Percentiles rank a stretch among this genome's conserved stretches.
These are phyloP conservation scores for Psylliodes chrysocephalus DNA, from an alignment of 2,888 invertebrate genomes.

Conservation along the genomic window DNA sequence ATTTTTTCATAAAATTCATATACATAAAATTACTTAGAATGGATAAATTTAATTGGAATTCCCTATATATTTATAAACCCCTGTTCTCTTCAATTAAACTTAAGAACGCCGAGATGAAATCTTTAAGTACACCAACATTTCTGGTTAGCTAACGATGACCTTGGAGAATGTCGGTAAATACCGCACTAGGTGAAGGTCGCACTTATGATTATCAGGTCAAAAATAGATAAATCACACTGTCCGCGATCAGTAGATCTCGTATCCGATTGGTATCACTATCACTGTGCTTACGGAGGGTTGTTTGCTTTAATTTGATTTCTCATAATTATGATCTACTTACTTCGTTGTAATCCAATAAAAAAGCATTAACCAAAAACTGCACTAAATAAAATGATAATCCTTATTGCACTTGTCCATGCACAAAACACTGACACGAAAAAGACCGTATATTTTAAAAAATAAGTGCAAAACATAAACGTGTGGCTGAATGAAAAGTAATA, in stretches of 20 bases:
- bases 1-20: too few relatives aligned
- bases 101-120: not conserved
- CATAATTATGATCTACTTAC: conserved; percentile 36
- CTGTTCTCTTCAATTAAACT: too few relatives aligned
- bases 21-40: too few relatives aligned
- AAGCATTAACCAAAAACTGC: conserved; percentile 31
- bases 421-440: conserved; percentile 46
- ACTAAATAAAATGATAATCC: conserved; percentile 32
- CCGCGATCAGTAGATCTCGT: conserved; percentile 1
- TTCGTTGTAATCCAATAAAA: conserved; percentile 34
- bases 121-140: conserved; percentile 1
- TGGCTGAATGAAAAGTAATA: conserved; percentile 61
- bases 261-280: conserved; percentile 13
- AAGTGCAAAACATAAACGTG: conserved; percentile 41
- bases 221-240: not conserved
- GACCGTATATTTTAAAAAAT: conserved; percentile 33
- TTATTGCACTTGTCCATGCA: conserved; percentile 34
- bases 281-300: conserved; percentile 19
- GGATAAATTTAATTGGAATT: too few relatives aligned
- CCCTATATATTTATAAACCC: too few relatives aligned
- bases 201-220: not conserved
- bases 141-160: conserved; percentile 16
- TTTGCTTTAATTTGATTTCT: not conserved
- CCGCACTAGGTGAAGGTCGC: conserved; percentile 25
- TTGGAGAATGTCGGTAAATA: conserved; percentile 15